These are phyloP conservation scores for Coracias cyanogaster DNA, from an alignment of 2,797 vertebrate genomes.

Conservation along the genomic window DNA sequence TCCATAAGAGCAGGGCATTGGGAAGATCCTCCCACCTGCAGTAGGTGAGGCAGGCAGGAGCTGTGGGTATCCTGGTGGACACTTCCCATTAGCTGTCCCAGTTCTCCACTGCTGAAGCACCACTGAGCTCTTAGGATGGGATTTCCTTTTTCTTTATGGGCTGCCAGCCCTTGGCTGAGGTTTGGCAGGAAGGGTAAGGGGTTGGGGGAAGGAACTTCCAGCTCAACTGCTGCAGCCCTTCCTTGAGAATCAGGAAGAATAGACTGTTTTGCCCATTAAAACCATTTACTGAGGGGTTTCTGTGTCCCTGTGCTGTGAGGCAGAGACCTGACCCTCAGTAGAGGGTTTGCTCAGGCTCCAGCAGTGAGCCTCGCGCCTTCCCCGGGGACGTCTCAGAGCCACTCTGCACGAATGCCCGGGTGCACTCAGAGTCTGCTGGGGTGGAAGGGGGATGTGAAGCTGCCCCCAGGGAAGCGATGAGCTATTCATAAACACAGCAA, in stretches of 20 bases:
- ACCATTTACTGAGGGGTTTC: background rate
- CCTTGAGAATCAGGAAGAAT: background rate
- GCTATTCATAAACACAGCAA: constrained; percentile 8
- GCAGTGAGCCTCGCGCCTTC: background rate
- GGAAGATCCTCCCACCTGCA: background rate
- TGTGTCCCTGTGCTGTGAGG: fast-evolving
- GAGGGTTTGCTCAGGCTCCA: background rate
- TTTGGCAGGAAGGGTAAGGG: background rate
- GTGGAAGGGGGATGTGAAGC: background rate
- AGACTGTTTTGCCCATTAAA: background rate
- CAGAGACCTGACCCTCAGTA: background rate
- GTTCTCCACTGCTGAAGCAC: background rate
- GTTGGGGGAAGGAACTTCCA: background rate
- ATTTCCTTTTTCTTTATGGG: background rate
- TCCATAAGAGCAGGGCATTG: background rate
- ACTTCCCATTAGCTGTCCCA: background rate
- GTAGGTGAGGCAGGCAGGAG: background rate
- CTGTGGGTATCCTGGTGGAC: background rate
- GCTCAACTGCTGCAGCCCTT: background rate
- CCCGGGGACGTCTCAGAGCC: background rate
- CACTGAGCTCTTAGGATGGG: background rate
- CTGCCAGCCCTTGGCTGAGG: background rate
- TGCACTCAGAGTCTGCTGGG: background rate
- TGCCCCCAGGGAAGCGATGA: background rate
- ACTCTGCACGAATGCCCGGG: background rate